These are phyloP conservation scores for Norana najaformis DNA, from an alignment of 2,888 invertebrate genomes.

Conservation along the genomic window DNA sequence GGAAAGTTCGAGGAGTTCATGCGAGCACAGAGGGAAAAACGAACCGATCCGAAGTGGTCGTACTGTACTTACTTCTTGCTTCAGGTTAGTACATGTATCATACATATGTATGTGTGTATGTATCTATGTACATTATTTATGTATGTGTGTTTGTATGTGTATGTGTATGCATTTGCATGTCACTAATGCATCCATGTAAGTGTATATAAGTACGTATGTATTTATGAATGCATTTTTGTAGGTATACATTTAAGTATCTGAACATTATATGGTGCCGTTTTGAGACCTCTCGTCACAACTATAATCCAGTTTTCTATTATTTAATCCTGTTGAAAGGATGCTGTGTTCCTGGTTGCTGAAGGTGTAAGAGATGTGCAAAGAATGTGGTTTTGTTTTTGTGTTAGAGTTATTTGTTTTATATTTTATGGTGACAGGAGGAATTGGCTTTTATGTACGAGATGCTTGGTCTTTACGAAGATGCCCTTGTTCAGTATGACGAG, in stretches of 20 bases:
- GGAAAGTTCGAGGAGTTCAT: constrained; percentile 83
- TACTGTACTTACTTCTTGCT: constrained; percentile 91
- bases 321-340: too few species aligned
- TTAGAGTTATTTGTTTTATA: not conserved
- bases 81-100: constrained; percentile 71
- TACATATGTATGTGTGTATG: not conserved
- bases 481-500: constrained; percentile 94
- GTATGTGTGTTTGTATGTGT: too few species aligned
- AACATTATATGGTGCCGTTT: too few species aligned
- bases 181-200: too few species aligned
- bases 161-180: too few species aligned
- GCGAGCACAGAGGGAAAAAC: constrained; percentile 82
- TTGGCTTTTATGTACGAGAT: constrained; percentile 91
- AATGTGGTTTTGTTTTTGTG: constrained; percentile 17
- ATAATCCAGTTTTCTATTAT: too few species aligned
- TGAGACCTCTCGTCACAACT: too few species aligned
- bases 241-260: too few species aligned
- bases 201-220: too few species aligned
- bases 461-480: constrained; percentile 88
- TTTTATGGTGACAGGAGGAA: constrained; percentile 74
- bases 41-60: constrained; percentile 89
- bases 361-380: not conserved
- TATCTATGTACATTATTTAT: too few species aligned
- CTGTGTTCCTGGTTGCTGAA: too few species aligned
- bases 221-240: too few species aligned